Base-by-base conservation (phyloP, 1,140 invertebrate species). In the Hestina assimilis region DNA sequence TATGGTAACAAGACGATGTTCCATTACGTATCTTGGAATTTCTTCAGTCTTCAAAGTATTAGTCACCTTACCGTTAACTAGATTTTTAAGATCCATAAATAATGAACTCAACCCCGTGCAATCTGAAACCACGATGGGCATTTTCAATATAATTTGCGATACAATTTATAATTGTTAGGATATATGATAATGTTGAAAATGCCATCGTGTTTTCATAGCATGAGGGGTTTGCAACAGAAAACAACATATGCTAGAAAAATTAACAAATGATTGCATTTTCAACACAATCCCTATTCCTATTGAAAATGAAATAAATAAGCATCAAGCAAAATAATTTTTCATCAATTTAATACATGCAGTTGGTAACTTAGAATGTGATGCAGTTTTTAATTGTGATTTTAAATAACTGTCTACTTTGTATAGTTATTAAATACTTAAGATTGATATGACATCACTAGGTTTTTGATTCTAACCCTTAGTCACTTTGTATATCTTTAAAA, bases 81-180 rank as follows among this genome's bases (percentile, higher is more conserved):
- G 80, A 67, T 83, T 85, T 79, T 87, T 88, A 63, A 86, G 72
- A 68, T 85, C 82, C 73, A 79, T 77, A 73, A 88, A 86, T 53
- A 88, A 73, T 62, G 85, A 76, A 66, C 64, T 88, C 63, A 88
- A 66, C 63, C 83, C 70, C 72, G 71, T 73, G 56, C 77, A 74
- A 88, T 86, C 85, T 88, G 83, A 88, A 88, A 88, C 70, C 83
- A 88, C 83, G 83, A 86, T 87, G 75, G 85, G 74, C 85, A 85
- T 88, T 88, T 85, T 88, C 82, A 82, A 59, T 76, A 72, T 69
- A 59, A 62, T 69, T 72, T 48, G 60, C 17, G 65, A 63, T 24
- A 43, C 40, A 57, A 65, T 56, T 48, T n/a, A n/a, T n/a, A n/a
- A n/a, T n/a, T 58, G 24, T 35, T 45, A 59, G 56, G 69, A 66